A percentile compares a stretch with the other conserved stretches of the same genome.
Conservation (phyloP, 2,888 invertebrate genomes). For the Eugnorisma glareosa region DNA sequence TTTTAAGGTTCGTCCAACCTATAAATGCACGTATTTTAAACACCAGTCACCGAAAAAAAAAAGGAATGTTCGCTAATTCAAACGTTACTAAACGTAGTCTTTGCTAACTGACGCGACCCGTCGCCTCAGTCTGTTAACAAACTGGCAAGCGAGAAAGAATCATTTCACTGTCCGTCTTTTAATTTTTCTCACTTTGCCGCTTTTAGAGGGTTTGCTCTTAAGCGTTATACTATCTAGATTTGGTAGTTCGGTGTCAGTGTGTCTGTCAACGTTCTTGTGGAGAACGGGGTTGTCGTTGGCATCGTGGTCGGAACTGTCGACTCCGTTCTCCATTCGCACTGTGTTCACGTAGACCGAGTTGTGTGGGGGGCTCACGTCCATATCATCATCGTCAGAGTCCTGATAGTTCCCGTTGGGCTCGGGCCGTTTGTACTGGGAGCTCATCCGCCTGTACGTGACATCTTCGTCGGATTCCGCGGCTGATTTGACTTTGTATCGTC, state of each 20-base stretch:
- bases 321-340: constrained; percentile 82
- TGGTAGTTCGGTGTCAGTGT: constrained; percentile 79
- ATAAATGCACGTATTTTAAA: constrained; percentile 81
- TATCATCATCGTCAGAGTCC: constrained; percentile 82
- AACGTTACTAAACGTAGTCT: constrained; percentile 66
- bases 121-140: constrained; percentile 83
- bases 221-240: constrained; percentile 84
- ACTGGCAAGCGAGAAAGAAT: constrained; percentile 86
- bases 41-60: constrained; percentile 80
- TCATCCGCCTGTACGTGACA: constrained; percentile 75
- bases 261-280: constrained; percentile 57
- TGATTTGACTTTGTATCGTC: constrained; percentile 73
- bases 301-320: constrained; percentile 85
- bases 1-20: constrained; percentile 57
- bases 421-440: constrained; percentile 77
- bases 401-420: constrained; percentile 84
- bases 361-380: constrained; percentile 74
- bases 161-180: constrained; percentile 87
- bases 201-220: constrained; percentile 78
- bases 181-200: constrained; percentile 82
- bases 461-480: constrained; percentile 84
- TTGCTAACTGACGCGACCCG: constrained; percentile 69
- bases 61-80: constrained; percentile 78
- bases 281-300: constrained; percentile 81
- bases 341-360: constrained; percentile 72